phyloP scores from a whole-genome alignment of 2,113 vertebrate species.

The Scatophagus argus region DNA sequence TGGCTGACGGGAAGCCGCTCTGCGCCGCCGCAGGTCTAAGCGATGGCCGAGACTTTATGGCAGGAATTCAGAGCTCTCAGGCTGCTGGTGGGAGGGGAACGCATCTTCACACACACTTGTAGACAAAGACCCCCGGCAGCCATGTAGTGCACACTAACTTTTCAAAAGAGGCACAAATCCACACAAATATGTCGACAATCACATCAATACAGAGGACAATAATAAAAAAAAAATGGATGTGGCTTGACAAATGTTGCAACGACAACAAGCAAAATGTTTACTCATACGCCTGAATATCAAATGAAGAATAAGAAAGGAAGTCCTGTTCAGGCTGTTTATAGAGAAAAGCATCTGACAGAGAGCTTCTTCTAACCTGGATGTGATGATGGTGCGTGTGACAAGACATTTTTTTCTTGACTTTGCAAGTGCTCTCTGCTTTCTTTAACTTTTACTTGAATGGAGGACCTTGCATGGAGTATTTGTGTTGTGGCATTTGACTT shows the following conservation, averaged over 20 bases:
- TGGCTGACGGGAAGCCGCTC: slow-evolving; percentile 79
- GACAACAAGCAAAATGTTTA: background rate
- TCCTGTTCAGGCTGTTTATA: background rate
- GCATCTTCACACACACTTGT: slow-evolving; percentile 76
- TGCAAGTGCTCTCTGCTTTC: background rate
- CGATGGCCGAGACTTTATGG: slow-evolving; percentile 73
- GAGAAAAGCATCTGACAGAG: background rate
- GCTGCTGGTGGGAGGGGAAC: slow-evolving; percentile 71
- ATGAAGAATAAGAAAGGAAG: background rate
- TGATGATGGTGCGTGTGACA: background rate
- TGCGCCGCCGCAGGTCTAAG: slow-evolving; percentile 62
- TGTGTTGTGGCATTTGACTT: slow-evolving; percentile 12
- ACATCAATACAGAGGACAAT: slow-evolving; percentile 18
- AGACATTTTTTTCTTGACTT: too few species aligned
- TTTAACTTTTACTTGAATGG: background rate
- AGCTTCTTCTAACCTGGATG: background rate
- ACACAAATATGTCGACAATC: slow-evolving; percentile 52
- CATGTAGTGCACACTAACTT: slow-evolving; percentile 55
- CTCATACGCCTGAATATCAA: background rate
- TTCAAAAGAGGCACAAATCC: slow-evolving; percentile 55
- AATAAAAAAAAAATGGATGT: slow-evolving; percentile 24
- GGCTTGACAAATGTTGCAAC: background rate
- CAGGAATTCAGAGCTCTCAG: slow-evolving; percentile 72
- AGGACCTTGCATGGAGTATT: background rate
- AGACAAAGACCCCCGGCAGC: slow-evolving; percentile 71